Evolutionary conservation across 2,888 invertebrate species (phyloP).

Genomic region (Mimumesa dahlbomi): DNA sequence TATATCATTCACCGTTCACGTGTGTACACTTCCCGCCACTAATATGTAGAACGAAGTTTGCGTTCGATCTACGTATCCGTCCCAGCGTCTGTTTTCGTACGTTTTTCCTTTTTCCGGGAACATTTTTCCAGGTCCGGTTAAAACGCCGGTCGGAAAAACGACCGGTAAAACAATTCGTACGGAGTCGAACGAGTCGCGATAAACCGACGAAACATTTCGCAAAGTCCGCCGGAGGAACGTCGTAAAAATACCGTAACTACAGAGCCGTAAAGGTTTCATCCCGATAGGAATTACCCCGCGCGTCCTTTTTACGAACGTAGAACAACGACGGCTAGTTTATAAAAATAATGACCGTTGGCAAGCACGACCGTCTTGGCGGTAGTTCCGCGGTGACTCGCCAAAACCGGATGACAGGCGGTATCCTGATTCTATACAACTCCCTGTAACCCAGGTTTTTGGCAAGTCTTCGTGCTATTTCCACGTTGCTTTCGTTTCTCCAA

Average conservation of each 20-base stretch:
- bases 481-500: constrained; percentile 36
- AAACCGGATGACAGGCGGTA: constrained; percentile 48
- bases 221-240: background rate
- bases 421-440: constrained; percentile 12
- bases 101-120: too few species aligned
- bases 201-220: background rate
- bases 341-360: constrained; percentile 29
- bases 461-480: constrained; percentile 20
- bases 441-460: constrained; percentile 29
- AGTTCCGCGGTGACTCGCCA: constrained; percentile 40
- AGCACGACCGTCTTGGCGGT: constrained; percentile 28
- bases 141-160: too few species aligned
- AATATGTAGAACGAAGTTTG: too few species aligned
- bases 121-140: too few species aligned
- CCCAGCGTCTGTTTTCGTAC: too few species aligned
- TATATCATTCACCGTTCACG: too few species aligned
- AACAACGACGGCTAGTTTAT: background rate
- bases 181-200: background rate
- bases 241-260: background rate
- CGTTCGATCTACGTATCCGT: too few species aligned
- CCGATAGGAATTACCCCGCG: background rate
- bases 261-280: background rate
- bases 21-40: too few species aligned
- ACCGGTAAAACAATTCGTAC: too few species aligned
- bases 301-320: background rate